These are phyloP conservation scores for Torymus auratus DNA, from an alignment of 2,888 invertebrate genomes.

Conservation along the genomic window DNA sequence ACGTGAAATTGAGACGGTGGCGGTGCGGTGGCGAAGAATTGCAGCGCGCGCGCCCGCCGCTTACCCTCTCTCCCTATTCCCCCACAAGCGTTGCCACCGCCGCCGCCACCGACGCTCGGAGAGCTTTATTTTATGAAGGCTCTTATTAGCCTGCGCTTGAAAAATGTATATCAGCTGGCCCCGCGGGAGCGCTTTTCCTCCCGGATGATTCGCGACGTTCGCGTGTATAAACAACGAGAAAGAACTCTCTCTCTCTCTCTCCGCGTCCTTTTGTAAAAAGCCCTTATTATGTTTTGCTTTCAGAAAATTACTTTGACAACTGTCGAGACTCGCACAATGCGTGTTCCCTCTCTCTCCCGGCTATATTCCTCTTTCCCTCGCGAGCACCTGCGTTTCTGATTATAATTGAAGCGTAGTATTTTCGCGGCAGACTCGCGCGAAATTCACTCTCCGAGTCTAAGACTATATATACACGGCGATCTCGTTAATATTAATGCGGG, in stretches of 20 bases:
- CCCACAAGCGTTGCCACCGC: not conserved
- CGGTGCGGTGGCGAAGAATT: not conserved
- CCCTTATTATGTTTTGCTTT: slow-evolving; percentile 47
- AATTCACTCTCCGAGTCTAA: too few relatives aligned
- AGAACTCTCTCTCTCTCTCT: not conserved
- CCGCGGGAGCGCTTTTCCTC: slow-evolving; percentile 10
- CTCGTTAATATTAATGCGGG: too few relatives aligned
- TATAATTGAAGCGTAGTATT: too few relatives aligned
- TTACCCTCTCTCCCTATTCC: not conserved
- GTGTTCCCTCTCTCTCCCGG: not conserved
- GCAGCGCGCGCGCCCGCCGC: too few relatives aligned
- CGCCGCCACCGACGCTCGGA: too few relatives aligned
- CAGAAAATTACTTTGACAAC: slow-evolving; percentile 47
- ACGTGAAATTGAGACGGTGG: slow-evolving; percentile 26
- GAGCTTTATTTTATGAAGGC: slow-evolving; percentile 37
- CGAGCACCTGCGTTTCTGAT: too few relatives aligned
- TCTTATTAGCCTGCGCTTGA: slow-evolving; percentile 38
- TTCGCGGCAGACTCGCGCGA: too few relatives aligned
- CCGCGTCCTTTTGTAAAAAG: slow-evolving; percentile 29
- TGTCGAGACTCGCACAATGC: slow-evolving; percentile 15
- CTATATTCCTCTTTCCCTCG: too few relatives aligned
- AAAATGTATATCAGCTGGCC: slow-evolving; percentile 41
- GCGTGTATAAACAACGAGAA: slow-evolving; percentile 6
- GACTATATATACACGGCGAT: too few relatives aligned
- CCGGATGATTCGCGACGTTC: slow-evolving; percentile 31